Conservation (phyloP, 2,888 invertebrate species). For the Lordiphosa andalusiaca region DNA sequence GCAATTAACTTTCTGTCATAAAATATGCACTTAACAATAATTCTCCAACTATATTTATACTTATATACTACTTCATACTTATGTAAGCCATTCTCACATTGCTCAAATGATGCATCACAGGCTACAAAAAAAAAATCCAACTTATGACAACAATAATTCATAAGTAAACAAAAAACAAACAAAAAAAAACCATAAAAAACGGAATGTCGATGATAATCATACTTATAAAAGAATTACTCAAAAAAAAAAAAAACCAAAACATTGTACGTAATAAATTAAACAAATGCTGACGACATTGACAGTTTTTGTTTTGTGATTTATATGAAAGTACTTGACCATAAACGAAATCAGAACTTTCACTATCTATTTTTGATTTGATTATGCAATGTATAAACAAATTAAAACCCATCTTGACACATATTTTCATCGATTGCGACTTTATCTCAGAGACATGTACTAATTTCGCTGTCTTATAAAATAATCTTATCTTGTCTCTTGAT, state of each 20-base stretch:
- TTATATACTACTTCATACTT: neutral
- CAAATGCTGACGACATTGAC: neutral
- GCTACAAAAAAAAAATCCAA: slow-evolving; percentile 10
- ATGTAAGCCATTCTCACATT: slow-evolving; percentile 20
- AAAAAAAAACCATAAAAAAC: slow-evolving; percentile 7
- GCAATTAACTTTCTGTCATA: slow-evolving; percentile 20
- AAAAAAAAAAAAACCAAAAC: neutral
- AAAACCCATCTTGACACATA: too few relatives aligned
- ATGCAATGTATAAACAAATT: too few relatives aligned
- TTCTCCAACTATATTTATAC: slow-evolving; percentile 1
- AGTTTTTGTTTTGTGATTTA: neutral
- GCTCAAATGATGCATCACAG: slow-evolving; percentile 19
- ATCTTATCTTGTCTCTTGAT: too few relatives aligned
- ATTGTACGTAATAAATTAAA: too few relatives aligned
- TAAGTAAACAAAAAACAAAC: slow-evolving; percentile 8
- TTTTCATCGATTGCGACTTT: too few relatives aligned
- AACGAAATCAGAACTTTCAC: too few relatives aligned
- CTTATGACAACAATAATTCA: slow-evolving; percentile 14
- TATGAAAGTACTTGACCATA: too few relatives aligned
- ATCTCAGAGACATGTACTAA: too few relatives aligned
- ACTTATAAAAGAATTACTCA: neutral
- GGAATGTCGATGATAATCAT: slow-evolving; percentile 8
- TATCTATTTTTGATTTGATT: too few relatives aligned
- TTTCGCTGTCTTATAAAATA: too few relatives aligned
- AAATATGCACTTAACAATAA: slow-evolving; percentile 2